Conservation (phyloP, 2,113 vertebrate species). For the Cygnus buccinator region DNA sequence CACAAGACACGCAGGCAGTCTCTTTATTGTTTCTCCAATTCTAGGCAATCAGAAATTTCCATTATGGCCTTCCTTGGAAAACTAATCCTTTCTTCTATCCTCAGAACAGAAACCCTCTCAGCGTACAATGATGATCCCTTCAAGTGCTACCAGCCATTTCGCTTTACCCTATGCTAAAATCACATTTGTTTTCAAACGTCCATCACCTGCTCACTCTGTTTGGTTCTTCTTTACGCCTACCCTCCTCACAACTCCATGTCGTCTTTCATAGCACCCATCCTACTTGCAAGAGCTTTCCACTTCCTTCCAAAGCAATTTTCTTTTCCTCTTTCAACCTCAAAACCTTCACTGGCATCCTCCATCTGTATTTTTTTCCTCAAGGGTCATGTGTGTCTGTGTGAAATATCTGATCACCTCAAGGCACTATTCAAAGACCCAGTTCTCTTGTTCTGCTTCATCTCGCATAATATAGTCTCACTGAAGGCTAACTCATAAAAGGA, state of each 20-base stretch:
- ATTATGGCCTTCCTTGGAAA: background rate
- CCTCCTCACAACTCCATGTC: background rate
- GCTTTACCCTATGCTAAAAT: background rate
- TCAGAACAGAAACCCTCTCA: background rate
- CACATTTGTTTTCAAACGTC: background rate
- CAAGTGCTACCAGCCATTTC: background rate
- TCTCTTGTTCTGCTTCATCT: conserved; percentile 5
- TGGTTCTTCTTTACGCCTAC: background rate
- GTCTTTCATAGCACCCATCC: background rate
- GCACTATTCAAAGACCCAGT: background rate
- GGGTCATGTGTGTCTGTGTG: background rate
- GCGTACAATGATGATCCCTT: background rate
- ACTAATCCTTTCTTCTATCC: background rate
- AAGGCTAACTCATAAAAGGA: background rate
- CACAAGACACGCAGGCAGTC: accelerated
- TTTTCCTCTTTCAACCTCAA: background rate
- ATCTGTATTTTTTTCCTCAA: background rate
- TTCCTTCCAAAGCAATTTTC: background rate
- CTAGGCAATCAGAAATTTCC: background rate
- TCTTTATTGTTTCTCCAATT: background rate
- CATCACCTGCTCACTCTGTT: background rate
- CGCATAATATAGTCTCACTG: background rate
- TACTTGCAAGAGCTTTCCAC: background rate
- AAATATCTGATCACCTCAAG: conserved; percentile 18
- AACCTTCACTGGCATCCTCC: background rate